phyloP scores from a whole-genome alignment of 2,113 vertebrate species.

The Gallinago undulata region DNA sequence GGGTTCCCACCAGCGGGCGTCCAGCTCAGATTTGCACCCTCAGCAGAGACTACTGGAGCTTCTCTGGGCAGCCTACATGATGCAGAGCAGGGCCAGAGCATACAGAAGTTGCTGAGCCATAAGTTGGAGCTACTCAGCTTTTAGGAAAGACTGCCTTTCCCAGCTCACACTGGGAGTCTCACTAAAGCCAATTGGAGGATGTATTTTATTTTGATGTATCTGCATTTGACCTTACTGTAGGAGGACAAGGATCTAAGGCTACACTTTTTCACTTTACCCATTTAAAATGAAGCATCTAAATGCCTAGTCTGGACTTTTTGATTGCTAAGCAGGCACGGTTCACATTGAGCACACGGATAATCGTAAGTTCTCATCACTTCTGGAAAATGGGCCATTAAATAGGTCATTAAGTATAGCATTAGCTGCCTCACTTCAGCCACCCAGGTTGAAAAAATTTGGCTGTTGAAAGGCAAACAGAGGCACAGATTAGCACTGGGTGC shows the following conservation, averaged over 20 bases:
- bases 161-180: neutral
- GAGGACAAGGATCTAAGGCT: neutral
- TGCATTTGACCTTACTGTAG: neutral
- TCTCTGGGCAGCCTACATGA: neutral
- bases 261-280: neutral
- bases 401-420: slow-evolving; percentile 44
- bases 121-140: neutral
- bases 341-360: neutral
- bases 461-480: slow-evolving; percentile 14
- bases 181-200: neutral
- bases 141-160: neutral
- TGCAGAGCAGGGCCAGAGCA: neutral
- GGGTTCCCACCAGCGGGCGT: neutral
- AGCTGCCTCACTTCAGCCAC: slow-evolving; percentile 35
- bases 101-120: neutral
- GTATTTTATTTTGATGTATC: neutral
- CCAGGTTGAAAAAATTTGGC: neutral
- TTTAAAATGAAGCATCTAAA: neutral
- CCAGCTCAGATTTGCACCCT: neutral
- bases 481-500: neutral
- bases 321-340: neutral
- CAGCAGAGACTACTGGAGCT: neutral
- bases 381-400: slow-evolving; percentile 53
- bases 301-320: neutral
- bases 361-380: slow-evolving; percentile 29